These are phyloP conservation scores for Formica aserva DNA, from an alignment of 2,888 invertebrate species.

Conservation along the genomic window DNA sequence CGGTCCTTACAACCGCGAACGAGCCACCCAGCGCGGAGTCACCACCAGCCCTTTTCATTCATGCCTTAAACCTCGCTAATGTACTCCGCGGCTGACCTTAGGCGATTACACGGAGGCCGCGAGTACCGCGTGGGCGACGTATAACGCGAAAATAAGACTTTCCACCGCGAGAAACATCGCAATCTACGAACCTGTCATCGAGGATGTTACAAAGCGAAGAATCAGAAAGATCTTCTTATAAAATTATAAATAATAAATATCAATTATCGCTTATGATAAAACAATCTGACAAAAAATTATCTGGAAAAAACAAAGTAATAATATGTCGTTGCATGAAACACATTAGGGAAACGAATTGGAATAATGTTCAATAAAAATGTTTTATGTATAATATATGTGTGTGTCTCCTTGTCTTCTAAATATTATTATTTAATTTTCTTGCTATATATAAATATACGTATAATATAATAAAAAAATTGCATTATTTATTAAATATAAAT, in stretches of 20 bases:
- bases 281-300: background rate
- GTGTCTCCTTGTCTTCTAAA: background rate
- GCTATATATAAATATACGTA: background rate
- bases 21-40: conserved; percentile 77
- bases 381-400: background rate
- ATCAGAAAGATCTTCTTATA: background rate
- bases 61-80: conserved; percentile 78
- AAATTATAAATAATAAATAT: background rate
- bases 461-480: background rate
- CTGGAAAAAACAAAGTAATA: background rate
- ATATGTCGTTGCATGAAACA: background rate
- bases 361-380: background rate
- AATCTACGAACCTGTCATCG: background rate
- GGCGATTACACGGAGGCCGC: conserved; percentile 68
- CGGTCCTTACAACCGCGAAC: conserved; percentile 83
- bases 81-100: conserved; percentile 72
- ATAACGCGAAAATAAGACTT: conserved; percentile 62
- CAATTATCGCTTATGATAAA: background rate
- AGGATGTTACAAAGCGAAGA: background rate
- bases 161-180: conserved; percentile 28
- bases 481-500: background rate
- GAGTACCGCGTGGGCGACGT: conserved; percentile 60
- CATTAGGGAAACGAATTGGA: background rate
- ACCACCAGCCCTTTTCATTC: conserved; percentile 77
- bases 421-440: background rate